Percentiles rank a stretch among this genome's conserved stretches.
Conservation (phyloP, 2,113 vertebrate species). For the Sturnus vulgaris region DNA sequence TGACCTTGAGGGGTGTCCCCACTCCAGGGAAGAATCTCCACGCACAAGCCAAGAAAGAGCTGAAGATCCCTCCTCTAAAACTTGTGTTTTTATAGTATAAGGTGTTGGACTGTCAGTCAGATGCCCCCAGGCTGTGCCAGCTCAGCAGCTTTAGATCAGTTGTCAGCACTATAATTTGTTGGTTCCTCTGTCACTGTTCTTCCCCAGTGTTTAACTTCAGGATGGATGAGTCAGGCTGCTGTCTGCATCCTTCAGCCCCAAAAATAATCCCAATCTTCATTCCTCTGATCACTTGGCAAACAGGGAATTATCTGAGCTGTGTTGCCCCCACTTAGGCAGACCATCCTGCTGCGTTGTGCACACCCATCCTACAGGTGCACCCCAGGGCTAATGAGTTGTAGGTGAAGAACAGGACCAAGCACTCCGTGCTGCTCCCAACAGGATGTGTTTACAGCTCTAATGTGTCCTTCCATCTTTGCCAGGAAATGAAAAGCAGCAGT, state of each 20-base stretch:
- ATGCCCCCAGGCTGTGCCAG: not conserved
- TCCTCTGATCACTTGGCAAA: not conserved
- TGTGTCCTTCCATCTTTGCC: not conserved
- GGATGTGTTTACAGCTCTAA: not conserved
- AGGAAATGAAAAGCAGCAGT: not conserved
- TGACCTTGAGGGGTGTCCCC: not conserved
- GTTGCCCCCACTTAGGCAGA: no score
- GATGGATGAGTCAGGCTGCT: not conserved
- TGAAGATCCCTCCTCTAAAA: not conserved
- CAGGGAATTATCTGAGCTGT: not conserved
- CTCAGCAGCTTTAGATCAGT: not conserved
- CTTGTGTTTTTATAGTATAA: fast-evolving
- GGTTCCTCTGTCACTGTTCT: not conserved
- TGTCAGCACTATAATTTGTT: not conserved
- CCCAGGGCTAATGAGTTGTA: no score
- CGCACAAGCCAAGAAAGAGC: not conserved
- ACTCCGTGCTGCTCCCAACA: fast-evolving
- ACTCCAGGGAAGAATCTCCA: not conserved
- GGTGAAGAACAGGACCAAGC: not conserved
- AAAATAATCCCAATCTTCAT: not conserved
- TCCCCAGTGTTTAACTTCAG: not conserved
- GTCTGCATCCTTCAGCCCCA: not conserved
- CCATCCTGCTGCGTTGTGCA: not conserved
- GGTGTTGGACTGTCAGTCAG: not conserved
- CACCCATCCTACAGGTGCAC: not conserved